Evolutionary conservation across 30 jellyfish, hydroid and myxozoan genomes (phyloP), one percentile per base, ranked within the genome.

Genomic region (Cassiopea xamachana): DNA sequence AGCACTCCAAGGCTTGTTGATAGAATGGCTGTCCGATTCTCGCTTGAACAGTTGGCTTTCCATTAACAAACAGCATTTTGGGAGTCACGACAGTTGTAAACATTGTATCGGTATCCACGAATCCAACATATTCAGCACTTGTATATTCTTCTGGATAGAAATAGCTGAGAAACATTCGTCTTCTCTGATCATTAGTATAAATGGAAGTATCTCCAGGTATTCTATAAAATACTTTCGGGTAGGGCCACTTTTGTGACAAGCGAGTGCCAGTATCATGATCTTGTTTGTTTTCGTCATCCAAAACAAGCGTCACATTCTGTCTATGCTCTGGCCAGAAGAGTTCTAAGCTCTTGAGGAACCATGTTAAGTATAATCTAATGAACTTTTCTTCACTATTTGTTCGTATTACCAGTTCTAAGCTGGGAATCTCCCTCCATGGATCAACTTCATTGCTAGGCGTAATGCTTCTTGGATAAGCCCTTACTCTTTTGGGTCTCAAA

Each of bases 21-120:
- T 5, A 58, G 13, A 5, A 5, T 5, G 69, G 69, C 69, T 13
- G 69, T 5, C 90, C 90, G 64, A 81, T 59, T 5, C 46, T 46
- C 13, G 81, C 90, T 1, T 51, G 62, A 2, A 81, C 59, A 9
- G 68, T 60, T 4, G 90, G 90, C 46, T 81, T 81, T 0, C 90
- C 81, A 62, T 81, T n/a, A 15, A 44, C 90, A 77, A 64, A 87
- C 17, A 74, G 60, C 48, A 77, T 18, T 44, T 78, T 43, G 14
- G 94, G 94, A 10, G 94, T 87, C 15, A 87, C 94, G 14, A 77
- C 39, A 18, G 89, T 87, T 44, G 68, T 77, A 49, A 87, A 73
- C 19, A 87, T 43, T 1, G 88, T 76, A 46, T 87, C 94, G 7
- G 94, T 87, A 60, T 58, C 87, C 1, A 14, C 78, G 75, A 48